Evolutionary conservation across 2,113 vertebrate species (phyloP), one percentile per base, ranked within the genome.

Genomic region (Dromas ardeola): DNA sequence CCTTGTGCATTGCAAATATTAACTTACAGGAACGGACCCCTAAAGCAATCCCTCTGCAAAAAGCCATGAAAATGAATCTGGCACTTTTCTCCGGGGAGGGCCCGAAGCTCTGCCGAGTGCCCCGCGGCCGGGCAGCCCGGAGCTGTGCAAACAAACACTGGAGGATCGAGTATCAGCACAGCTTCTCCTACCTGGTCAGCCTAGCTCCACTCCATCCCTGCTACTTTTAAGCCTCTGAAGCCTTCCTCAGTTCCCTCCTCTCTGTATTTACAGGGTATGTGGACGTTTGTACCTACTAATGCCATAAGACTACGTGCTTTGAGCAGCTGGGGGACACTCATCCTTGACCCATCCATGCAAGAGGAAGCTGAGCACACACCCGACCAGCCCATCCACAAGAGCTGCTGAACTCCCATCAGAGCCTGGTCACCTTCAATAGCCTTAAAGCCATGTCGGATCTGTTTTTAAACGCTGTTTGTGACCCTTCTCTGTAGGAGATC

Each of bases 11-110:
- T 93, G 96, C 93, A 95, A 90, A 95, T 96, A 97, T 94, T 90
- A 97, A 99, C 98, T 99, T 99, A 99, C 99, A 96, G 98, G 98
- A 98, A 98, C 62, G 83, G 98, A 82, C 79, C 99, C 98, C 98
- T 98, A 96, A 95, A 98, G 97, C 97, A 99, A 90, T 84, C 98
- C 98, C 96, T 98, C 98, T 86, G 97, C 97, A 92, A 96, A 98
- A 92, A 99, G 98, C 97, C 99, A 97, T 43, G 98, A 98, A 87
- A 98, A 98, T n/a, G 94, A 81, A 97, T 77, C 99, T 92, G 76
- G 98, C 98, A 98, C 98, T 99, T 87, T 30, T 97, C 98, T 98
- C 98, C 67, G 3, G 97, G 93, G 98, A 95, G 97, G 97, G 98
- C 85, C 95, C 71, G 89, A 98, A 97, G 98, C 97, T 98, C 94